Conservation (phyloP, 2,113 vertebrate genomes). For the Tangachromis dhanisi region DNA sequence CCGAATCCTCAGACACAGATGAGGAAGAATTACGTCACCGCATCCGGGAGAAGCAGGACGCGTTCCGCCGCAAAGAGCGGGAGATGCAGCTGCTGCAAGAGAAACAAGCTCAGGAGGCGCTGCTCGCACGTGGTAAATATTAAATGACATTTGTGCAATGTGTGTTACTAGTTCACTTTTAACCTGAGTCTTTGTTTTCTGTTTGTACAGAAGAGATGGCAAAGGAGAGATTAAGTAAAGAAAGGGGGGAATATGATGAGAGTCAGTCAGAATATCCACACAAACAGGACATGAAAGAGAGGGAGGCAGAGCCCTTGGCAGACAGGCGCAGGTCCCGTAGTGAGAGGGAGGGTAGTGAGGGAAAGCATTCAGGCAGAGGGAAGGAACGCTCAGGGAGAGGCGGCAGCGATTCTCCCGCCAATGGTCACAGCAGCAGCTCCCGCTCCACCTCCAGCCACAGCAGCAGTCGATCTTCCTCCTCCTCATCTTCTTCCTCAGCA, state of each 20-base stretch:
- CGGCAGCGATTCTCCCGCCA: conserved; percentile 74
- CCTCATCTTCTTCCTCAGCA: conserved; percentile 84
- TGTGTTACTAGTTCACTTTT: neutral
- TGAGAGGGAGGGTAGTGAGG: conserved; percentile 76
- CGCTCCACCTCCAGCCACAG: conserved; percentile 81
- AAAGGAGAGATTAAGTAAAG: conserved; percentile 82
- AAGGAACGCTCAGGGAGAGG: conserved; percentile 78
- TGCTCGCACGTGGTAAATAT: conserved; percentile 56
- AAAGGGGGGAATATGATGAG: conserved; percentile 84
- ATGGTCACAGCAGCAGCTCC: conserved; percentile 82
- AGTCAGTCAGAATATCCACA: conserved; percentile 79
- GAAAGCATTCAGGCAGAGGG: conserved; percentile 78
- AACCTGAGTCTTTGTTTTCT: neutral
- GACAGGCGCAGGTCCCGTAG: conserved; percentile 89
- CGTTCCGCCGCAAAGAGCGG: conserved; percentile 94
- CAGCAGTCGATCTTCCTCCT: conserved; percentile 83
- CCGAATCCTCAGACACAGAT: conserved; percentile 96
- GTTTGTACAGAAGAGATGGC: conserved; percentile 82
- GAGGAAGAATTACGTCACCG: conserved; percentile 94
- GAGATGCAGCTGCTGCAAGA: conserved; percentile 86
- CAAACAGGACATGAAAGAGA: conserved; percentile 84
- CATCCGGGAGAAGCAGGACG: conserved; percentile 97
- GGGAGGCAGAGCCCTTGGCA: conserved; percentile 77
- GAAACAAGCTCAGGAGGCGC: conserved; percentile 85
- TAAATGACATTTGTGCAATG: neutral